phyloP scores from a whole-genome alignment of 2,888 invertebrate species.

The Nebria brevicollis region DNA sequence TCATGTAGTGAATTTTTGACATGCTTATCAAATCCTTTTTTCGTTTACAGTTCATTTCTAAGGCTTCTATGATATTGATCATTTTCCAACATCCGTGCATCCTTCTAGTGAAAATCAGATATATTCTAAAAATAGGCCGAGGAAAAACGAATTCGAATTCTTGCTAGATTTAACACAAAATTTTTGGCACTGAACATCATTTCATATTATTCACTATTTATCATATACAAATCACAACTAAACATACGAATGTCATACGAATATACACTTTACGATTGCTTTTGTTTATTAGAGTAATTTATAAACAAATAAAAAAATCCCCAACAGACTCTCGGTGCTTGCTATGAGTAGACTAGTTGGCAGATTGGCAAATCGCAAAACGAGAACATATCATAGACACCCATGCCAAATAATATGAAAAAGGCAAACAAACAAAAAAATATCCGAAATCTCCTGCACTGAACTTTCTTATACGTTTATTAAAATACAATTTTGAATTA shows the following conservation, averaged over 20 bases:
- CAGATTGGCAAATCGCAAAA: not conserved
- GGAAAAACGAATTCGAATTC: not conserved
- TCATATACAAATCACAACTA: too few species aligned
- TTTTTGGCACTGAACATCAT: not conserved
- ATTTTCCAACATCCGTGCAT: not conserved
- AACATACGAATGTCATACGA: not conserved
- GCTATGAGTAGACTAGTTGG: not conserved
- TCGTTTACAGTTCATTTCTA: not conserved
- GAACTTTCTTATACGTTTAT: not conserved
- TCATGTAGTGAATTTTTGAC: not conserved
- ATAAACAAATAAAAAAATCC: not conserved
- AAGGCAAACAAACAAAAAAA: not conserved
- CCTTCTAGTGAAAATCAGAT: not conserved
- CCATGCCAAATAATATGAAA: not conserved
- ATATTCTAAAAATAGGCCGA: not conserved
- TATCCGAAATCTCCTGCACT: too few species aligned
- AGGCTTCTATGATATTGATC: not conserved
- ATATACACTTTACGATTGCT: not conserved
- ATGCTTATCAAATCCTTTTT: not conserved
- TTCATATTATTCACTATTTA: too few species aligned
- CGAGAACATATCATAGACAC: not conserved
- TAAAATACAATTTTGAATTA: too few species aligned
- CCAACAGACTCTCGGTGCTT: not conserved
- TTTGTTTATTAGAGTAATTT: not conserved
- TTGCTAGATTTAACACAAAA: not conserved